Base-by-base conservation (phyloP, 2,888 invertebrate species). In the Hydrotaea diabolus region DNA sequence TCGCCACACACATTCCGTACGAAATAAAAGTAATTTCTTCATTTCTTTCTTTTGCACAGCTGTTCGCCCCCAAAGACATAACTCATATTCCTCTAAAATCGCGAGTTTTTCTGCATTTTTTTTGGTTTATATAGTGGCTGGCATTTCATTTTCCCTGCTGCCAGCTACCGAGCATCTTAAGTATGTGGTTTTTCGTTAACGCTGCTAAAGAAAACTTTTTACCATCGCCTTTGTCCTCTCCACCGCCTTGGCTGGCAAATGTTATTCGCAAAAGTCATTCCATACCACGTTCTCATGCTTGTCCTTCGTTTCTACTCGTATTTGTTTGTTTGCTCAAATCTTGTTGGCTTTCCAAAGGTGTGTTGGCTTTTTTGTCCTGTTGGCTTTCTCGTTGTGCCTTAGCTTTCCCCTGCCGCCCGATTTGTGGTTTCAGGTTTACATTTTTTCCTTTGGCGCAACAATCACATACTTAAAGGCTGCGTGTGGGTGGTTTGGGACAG, bases 381-480 rank as follows among this genome's bases (percentile, higher is more conserved):
- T 4, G 1, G 59, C 26, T 59, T 31, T 7, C 3, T 4, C 31
- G 31, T 31, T n/a, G n/a, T 57, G 57, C 23, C 21, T 57, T 57
- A 57, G 57, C n/a, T n/a, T n/a, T n/a, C n/a, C n/a, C n/a, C n/a
- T n/a, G n/a, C 5, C 13, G 23, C 23, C 7, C 59, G 59, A 59
- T 59, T 59, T 59, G 59, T 26, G 59, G 59, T 59, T 59, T 23
- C 26, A 59, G 59, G 59, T 59, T 59, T 57, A 57, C 23, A 23
- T 21, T 23, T 59, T 59, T 1, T 59, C 9, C 59, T 26, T 11
- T 11, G 57, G 59, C 49, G 23, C 23, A 59, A 59, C 19, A 59
- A 26, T 4, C 59, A 59, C 39, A 39, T 39, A 11, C 13, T 11
- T 8, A 55, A n/a, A 21, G n/a, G n/a, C 9, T 2, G 53, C 2